Conservation (phyloP, 2,797 vertebrate species). For the Tympanoctomys barrerae region DNA sequence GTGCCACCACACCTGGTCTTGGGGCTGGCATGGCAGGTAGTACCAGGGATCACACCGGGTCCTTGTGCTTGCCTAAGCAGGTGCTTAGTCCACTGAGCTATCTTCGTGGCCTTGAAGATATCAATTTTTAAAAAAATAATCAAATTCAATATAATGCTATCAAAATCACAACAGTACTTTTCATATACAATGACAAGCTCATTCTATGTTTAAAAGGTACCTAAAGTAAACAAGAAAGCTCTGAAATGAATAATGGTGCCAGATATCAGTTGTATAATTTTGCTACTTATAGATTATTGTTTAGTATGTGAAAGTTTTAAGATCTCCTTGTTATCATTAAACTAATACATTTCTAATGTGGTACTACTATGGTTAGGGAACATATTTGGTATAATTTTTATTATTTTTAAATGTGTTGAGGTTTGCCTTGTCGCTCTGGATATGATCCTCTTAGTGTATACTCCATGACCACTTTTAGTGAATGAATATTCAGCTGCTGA, state of each 20-base stretch:
- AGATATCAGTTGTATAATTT: neutral
- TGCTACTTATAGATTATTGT: neutral
- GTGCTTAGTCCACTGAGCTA: too few relatives aligned
- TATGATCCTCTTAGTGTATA: neutral
- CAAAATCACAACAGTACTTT: constrained; percentile 2
- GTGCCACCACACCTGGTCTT: too few relatives aligned
- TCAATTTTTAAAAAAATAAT: constrained; percentile 13
- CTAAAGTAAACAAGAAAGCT: neutral
- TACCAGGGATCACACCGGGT: too few relatives aligned
- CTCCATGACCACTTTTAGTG: neutral
- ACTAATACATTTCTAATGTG: neutral
- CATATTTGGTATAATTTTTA: neutral
- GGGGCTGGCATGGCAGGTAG: too few relatives aligned
- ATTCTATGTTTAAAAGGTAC: neutral
- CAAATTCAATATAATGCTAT: neutral
- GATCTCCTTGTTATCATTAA: neutral
- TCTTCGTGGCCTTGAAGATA: too few relatives aligned
- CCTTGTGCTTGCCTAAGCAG: too few relatives aligned
- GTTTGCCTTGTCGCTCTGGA: neutral
- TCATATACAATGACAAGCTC: neutral
- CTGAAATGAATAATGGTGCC: neutral
- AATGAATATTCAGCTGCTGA: neutral
- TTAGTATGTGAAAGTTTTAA: neutral
- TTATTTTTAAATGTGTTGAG: neutral
- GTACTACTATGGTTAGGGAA: neutral